Conservation (phyloP, 2,113 vertebrate genomes). For the Platysternon megacephalum region DNA sequence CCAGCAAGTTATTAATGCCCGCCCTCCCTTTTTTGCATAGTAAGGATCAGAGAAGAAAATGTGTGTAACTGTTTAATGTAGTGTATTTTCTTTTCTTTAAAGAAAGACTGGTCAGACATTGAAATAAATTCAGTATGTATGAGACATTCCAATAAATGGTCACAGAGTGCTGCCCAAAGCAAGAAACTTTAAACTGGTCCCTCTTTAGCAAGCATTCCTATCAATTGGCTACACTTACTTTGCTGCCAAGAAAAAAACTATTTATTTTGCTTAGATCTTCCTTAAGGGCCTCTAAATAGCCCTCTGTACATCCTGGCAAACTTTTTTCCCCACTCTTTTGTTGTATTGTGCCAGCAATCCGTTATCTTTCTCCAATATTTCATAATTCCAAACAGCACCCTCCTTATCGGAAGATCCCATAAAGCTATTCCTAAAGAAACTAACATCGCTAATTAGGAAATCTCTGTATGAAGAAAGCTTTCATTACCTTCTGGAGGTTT, state of each 20-base stretch:
- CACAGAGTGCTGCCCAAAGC: not conserved
- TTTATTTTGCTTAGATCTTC: not conserved
- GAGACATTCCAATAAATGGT: not conserved
- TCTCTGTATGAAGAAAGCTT: not conserved
- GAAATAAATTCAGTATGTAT: not conserved
- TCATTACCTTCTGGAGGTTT: not conserved
- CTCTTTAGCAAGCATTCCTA: not conserved
- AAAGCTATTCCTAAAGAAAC: not conserved
- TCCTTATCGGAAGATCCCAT: not conserved
- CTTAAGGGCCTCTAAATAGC: not conserved
- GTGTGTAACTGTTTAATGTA: not conserved
- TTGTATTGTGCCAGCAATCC: not conserved
- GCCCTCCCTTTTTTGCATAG: not conserved
- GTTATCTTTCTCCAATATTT: not conserved
- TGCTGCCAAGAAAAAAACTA: not conserved
- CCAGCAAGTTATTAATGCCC: not conserved
- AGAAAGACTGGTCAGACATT: not conserved
- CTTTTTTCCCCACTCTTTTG: not conserved
- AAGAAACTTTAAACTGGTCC: not conserved
- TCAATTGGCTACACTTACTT: not conserved
- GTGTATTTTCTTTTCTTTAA: not conserved
- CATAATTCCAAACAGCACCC: not conserved
- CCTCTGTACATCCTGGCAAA: not conserved
- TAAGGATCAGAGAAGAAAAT: not conserved
- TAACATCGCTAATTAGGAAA: not conserved